phyloP scores from a whole-genome alignment of 2,888 invertebrate species.

The Cheiracanthium punctorium region DNA sequence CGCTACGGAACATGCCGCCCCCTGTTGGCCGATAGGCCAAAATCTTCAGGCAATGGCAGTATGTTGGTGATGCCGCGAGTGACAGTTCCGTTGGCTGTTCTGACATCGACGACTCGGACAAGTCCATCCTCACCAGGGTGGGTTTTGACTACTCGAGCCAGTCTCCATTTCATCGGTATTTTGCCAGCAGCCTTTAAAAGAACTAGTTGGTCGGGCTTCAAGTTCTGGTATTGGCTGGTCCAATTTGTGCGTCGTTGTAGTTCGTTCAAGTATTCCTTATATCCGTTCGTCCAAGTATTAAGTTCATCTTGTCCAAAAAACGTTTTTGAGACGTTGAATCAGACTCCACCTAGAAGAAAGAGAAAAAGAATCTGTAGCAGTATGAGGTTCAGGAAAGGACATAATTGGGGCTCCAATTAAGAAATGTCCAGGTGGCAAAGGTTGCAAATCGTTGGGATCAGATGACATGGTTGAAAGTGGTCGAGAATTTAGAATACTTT shows the following conservation, averaged over 20 bases:
- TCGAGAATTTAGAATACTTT: neutral
- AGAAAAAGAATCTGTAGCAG: neutral
- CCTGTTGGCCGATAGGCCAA: no score
- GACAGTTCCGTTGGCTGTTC: no score
- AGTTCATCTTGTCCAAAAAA: neutral
- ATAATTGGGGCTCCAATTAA: neutral
- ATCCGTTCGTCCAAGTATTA: no score
- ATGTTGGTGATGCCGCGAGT: no score
- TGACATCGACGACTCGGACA: no score
- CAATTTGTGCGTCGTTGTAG: neutral
- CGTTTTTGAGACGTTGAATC: neutral
- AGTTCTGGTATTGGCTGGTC: neutral
- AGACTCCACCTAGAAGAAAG: slow-evolving; percentile 3
- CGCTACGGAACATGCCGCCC: no score
- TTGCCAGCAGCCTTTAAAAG: neutral
- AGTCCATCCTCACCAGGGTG: no score
- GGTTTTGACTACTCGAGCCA: no score
- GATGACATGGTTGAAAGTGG: neutral
- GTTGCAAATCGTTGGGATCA: neutral
- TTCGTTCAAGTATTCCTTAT: slow-evolving; percentile 12
- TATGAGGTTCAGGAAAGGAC: neutral
- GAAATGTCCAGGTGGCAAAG: slow-evolving; percentile 14
- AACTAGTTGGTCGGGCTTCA: neutral
- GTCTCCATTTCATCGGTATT: no score
- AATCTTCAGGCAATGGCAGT: no score